These are phyloP conservation scores for Radopholus similis DNA, from an alignment of 1,140 invertebrate genomes.

Conservation along the genomic window DNA sequence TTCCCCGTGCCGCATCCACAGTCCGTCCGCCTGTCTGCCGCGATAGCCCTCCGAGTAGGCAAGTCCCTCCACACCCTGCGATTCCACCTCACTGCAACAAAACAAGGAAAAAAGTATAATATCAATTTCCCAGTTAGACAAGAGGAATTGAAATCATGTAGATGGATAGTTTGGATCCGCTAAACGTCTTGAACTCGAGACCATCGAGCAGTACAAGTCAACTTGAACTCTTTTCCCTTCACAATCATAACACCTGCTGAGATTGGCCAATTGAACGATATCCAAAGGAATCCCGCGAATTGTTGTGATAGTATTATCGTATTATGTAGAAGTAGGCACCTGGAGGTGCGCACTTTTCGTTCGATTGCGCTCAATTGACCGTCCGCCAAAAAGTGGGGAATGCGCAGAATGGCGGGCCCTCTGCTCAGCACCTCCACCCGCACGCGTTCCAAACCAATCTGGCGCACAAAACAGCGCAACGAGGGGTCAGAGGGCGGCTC, in stretches of 20 bases:
- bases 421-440: conserved; percentile 27
- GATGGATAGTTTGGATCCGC: neutral
- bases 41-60: conserved; percentile 31
- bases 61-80: conserved; percentile 35
- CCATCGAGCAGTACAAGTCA: too few species aligned
- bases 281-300: too few species aligned
- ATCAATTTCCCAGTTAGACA: neutral
- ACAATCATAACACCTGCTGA: too few species aligned
- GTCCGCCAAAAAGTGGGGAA: conserved; percentile 28
- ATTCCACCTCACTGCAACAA: conserved; percentile 38
- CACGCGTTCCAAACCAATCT: conserved; percentile 20
- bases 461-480: conserved; percentile 8
- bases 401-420: conserved; percentile 31
- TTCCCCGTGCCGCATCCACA: conserved; percentile 37
- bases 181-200: too few species aligned
- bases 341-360: conserved; percentile 29
- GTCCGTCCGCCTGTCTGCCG: conserved; percentile 38
- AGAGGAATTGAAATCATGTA: neutral
- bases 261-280: too few species aligned
- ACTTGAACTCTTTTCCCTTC: too few species aligned
- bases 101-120: conserved; percentile 1
- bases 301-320: too few species aligned
- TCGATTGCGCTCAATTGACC: conserved; percentile 17
- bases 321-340: conserved; percentile 14
- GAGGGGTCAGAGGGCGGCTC: neutral